Conservation (phyloP, 30 jellyfish, hydroid and myxozoan species). For the Clytia hemisphaerica region DNA sequence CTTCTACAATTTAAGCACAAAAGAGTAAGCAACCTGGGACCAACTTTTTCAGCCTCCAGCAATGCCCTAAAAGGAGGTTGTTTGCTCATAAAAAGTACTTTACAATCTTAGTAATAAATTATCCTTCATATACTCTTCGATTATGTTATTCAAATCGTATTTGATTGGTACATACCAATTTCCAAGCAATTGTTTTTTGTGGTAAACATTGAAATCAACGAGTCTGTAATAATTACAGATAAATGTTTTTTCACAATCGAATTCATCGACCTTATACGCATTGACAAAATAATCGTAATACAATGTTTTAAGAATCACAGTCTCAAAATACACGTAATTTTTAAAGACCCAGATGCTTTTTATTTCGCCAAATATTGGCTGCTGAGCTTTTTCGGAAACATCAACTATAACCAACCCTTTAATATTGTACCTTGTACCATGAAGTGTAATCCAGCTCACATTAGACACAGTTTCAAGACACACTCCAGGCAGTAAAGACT, state of each 20-base stretch:
- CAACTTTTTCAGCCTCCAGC: too few species aligned
- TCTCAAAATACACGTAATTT: slow-evolving; percentile 11
- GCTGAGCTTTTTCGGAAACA: background rate
- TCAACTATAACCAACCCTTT: slow-evolving; percentile 12
- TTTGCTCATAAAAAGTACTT: too few species aligned
- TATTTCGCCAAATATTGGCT: slow-evolving; percentile 17
- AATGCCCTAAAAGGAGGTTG: too few species aligned
- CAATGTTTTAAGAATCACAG: background rate
- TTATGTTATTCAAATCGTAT: too few species aligned
- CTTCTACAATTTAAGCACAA: too few species aligned
- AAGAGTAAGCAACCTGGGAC: too few species aligned
- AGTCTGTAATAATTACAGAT: background rate
- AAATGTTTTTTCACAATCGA: background rate
- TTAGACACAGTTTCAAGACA: slow-evolving; percentile 2
- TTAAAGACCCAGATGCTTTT: background rate
- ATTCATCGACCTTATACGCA: slow-evolving; percentile 13
- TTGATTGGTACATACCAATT: too few species aligned
- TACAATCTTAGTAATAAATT: too few species aligned
- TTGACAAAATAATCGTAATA: background rate
- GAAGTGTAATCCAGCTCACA: slow-evolving; percentile 12
- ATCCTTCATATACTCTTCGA: too few species aligned
- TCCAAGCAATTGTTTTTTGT: too few species aligned
- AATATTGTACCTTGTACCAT: slow-evolving; percentile 12
- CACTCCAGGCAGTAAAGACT: slow-evolving; percentile 16
- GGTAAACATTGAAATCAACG: slow-evolving; percentile 22